Percentiles rank a stretch among this genome's conserved stretches.
Evolutionary conservation across 2,888 invertebrate species (phyloP).

Genomic region (Mythimna loreyi): DNA sequence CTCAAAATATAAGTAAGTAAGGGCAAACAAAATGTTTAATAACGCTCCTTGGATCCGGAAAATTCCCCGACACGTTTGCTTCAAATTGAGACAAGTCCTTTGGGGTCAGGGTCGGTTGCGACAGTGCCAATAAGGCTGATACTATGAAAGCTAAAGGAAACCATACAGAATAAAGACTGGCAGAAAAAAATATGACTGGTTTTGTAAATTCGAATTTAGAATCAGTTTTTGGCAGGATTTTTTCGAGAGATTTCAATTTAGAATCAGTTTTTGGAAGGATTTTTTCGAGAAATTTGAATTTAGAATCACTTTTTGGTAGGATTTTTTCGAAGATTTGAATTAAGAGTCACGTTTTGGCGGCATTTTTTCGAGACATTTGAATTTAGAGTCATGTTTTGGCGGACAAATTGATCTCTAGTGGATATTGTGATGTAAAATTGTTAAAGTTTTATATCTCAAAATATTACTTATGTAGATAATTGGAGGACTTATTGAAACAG

Average conservation of each 20-base stretch:
- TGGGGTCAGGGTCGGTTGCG: constrained; percentile 6
- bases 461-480: no score
- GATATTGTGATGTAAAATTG: no score
- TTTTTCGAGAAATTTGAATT: neutral
- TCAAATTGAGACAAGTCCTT: constrained; percentile 45
- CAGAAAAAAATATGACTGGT: neutral
- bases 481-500: no score
- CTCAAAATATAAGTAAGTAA: constrained; percentile 5
- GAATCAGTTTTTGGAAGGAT: no score
- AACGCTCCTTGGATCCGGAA: constrained; percentile 10
- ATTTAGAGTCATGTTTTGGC: neutral
- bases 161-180: neutral
- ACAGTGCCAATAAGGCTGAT: constrained; percentile 18
- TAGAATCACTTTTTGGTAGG: neutral
- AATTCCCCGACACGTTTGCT: constrained; percentile 42
- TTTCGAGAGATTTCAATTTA: no score
- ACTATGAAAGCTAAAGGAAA: neutral
- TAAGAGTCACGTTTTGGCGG: no score
- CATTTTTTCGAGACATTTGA: no score
- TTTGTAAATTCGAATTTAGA: neutral
- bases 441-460: no score
- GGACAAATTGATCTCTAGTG: no score
- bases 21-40: constrained; percentile 22
- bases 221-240: neutral
- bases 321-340: no score